Evolutionary conservation across 2,888 invertebrate genomes (phyloP), one percentile per base, ranked within the genome.

Genomic region (Sinodicranocentrus sp.): DNA sequence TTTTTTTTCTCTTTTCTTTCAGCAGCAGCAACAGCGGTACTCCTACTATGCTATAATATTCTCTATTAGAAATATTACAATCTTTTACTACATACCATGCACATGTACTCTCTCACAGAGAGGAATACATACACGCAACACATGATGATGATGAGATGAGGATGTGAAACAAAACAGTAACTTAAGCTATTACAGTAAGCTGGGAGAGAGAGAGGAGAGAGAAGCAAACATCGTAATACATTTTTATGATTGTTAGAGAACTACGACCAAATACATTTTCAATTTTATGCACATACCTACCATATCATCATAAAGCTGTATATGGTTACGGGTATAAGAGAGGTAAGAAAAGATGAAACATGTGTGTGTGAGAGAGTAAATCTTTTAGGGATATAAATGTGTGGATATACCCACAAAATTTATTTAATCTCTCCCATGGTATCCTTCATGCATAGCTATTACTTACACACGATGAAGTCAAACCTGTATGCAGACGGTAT

Each of bases 151-250:
- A 52, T 25, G 54, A 26, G 23, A 21, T 17, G 54, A 71, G 54
- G 52, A 70, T 70, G 70, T 70, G 70, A 70, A 70, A 48, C 54
- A 54, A 70, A 54, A 65, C 43, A 70, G 52, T 52, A 57, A 57
- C 26, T 54, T 52, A 39, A 52, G 25, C 57, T 57, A 72, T 57
- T 72, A 72, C 43, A 48, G 43, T 39, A 67, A 67, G 65, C 63
- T 5, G 6, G 17, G 26, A 10, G 28, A 63, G 10, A 23, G n/a
- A 15, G 19, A 52, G 52, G n/a, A 59, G 59, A n/a, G 15, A 17
- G 25, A 10, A n/a, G 17, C 15, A n/a, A 21, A 23, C 17, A n/a
- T 70, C 48, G 52, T 52, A 70, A 70, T 63, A 63, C 28, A 63
- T 63, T 33, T 63, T 63, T 63, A 63, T 63, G 33, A 63, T 33